Base-by-base conservation (phyloP, 2,113 vertebrate species). In the Panurus biarmicus region DNA sequence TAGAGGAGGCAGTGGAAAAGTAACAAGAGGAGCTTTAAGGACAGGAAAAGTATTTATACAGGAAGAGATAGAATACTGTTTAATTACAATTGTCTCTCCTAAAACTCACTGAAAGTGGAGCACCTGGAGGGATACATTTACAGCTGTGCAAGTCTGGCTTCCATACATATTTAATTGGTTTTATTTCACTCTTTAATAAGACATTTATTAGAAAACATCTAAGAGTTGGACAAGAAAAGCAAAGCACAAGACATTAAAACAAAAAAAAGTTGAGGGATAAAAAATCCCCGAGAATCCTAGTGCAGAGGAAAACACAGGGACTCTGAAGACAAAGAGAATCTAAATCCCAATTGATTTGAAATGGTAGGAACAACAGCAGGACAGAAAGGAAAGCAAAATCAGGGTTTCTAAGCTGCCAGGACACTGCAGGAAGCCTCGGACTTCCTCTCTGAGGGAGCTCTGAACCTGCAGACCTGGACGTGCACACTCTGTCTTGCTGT, bases 391-490 rank as follows among this genome's bases (percentile, higher is more conserved):
- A 84, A 94, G 62, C 29, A 87, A 72, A 84, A 80, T 47, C 65
- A 65, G 36, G 25, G 14, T 69, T 90, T 90, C 76, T 78, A 50
- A 92, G 61, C 78, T 92, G 88, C 93, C 92, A 96, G 80, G 86
- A 87, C 91, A 87, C 61, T 8, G 9, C 87, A 94, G 83, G 82
- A 95, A 79, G 69, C 72, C 47, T 90, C 81, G 71, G 69, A 92
- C 75, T 93, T 95, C 87, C 93, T 95, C 87, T 90, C 92, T 33
- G 12, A 81, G 75, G 88, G 82, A 93, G 69, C 70, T 89, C 51
- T 90, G 77, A 87, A 71, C 54, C 87, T 77, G 17, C 5, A 5
- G 57, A 83, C 38, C 58, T 56, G 40, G 42, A 40, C 6, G 8
- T 54, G 44, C 35, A 78, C 42, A 18, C n/a, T 33, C n/a, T 56